Percentiles rank a stretch among this genome's conserved stretches.
phyloP scores from a whole-genome alignment of 2,797 vertebrate genomes.

The Sternotherus odoratus region DNA sequence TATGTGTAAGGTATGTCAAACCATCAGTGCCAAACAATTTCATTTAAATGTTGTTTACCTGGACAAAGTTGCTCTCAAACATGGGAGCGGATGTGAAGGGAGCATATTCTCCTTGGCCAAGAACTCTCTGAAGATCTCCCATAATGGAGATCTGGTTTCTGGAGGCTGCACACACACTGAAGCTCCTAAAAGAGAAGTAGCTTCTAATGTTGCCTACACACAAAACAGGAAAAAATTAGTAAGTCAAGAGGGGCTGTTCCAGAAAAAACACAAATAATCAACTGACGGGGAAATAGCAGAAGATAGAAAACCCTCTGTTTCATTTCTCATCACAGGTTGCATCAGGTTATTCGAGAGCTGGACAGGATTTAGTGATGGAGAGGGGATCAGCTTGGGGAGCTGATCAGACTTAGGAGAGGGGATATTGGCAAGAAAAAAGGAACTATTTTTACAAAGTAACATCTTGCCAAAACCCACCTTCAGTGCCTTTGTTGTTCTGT shows the following conservation, averaged over 20 bases:
- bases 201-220: constrained; percentile 57
- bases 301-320: neutral
- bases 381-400: neutral
- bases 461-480: neutral
- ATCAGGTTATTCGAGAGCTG: neutral
- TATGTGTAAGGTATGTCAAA: neutral
- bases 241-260: neutral
- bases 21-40: neutral
- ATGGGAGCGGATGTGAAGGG: constrained; percentile 62
- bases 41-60: constrained; percentile 65
- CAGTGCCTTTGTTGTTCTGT: neutral
- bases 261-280: neutral
- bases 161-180: neutral
- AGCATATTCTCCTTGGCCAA: constrained; percentile 67
- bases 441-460: neutral
- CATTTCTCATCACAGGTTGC: neutral
- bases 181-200: neutral
- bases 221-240: constrained; percentile 18
- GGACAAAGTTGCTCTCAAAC: constrained; percentile 77
- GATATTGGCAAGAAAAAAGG: neutral
- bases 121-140: constrained; percentile 60
- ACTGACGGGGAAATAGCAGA: neutral
- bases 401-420: neutral
- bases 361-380: no score
- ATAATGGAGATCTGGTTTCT: neutral